A percentile compares a stretch with the other conserved stretches of the same genome.
Evolutionary conservation across 2,797 vertebrate genomes (phyloP).

Genomic region (Danio albolineatus): DNA sequence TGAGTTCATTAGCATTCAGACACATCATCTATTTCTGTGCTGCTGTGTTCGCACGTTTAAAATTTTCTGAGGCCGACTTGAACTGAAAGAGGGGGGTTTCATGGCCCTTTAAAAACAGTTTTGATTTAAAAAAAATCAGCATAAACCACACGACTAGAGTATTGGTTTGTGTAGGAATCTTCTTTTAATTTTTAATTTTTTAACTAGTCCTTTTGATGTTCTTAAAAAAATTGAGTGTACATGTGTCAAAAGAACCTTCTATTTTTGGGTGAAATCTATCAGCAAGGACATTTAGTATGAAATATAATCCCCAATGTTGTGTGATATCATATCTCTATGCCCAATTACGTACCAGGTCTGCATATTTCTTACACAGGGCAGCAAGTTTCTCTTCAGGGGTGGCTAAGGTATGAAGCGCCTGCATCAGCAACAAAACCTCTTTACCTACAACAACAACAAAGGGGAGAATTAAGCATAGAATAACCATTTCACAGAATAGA

Average conservation of each 20-base stretch:
- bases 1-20: no score
- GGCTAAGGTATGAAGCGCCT: constrained; percentile 92
- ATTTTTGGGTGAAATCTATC: background rate
- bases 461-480: constrained; percentile 43
- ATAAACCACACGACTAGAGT: background rate
- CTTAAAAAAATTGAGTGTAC: background rate
- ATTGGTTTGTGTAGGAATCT: background rate
- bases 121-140: no score
- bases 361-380: constrained; percentile 98
- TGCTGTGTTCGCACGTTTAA: no score
- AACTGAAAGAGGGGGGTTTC: no score
- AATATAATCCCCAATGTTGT: background rate
- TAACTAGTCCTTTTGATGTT: no score
- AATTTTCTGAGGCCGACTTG: no score
- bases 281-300: background rate
- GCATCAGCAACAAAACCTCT: constrained; percentile 96
- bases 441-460: constrained; percentile 82
- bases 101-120: no score
- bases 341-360: constrained; percentile 89
- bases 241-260: background rate
- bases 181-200: background rate
- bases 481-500: constrained; percentile 9
- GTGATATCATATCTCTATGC: background rate
- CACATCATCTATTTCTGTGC: no score
- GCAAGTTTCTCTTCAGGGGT: constrained; percentile 98